These are phyloP conservation scores for Neuroterus valhalla DNA, from an alignment of 1,140 invertebrate genomes.

Conservation along the genomic window DNA sequence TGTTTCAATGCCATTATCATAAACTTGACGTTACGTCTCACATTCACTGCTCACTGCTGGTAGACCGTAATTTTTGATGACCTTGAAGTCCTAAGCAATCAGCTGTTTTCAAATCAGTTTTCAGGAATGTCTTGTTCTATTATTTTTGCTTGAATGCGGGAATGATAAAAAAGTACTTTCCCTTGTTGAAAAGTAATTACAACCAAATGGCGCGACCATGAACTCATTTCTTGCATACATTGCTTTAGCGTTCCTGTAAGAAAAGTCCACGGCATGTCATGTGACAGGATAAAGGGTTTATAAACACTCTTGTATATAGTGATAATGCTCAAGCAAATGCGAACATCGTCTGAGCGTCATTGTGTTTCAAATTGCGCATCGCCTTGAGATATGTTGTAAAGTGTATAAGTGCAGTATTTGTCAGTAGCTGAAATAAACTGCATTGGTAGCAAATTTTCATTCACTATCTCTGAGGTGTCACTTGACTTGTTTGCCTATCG, in stretches of 20 bases:
- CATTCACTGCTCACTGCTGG: constrained; percentile 4
- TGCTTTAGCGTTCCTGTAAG: not conserved
- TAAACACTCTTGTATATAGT: not conserved
- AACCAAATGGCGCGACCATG: constrained; percentile 12
- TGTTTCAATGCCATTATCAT: constrained; percentile 27
- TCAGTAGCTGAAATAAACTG: too few species aligned
- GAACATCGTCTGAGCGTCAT: too few species aligned
- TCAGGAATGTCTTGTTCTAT: not conserved
- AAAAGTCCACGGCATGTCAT: not conserved
- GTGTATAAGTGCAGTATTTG: too few species aligned
- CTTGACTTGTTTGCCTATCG: too few species aligned
- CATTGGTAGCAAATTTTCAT: too few species aligned
- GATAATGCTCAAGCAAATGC: not conserved
- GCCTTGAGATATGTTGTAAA: too few species aligned
- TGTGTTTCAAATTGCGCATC: too few species aligned
- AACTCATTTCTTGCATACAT: not conserved
- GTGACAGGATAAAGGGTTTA: not conserved
- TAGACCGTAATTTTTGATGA: constrained; percentile 21
- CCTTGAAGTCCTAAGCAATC: not conserved
- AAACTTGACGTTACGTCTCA: constrained; percentile 22
- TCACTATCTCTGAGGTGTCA: too few species aligned
- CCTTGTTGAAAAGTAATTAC: not conserved
- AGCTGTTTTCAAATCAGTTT: not conserved
- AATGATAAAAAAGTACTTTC: constrained; percentile 12
- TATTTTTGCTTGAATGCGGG: not conserved